These are phyloP conservation scores for Paralichthys olivaceus DNA, from an alignment of 2,113 vertebrate genomes.

Conservation along the genomic window DNA sequence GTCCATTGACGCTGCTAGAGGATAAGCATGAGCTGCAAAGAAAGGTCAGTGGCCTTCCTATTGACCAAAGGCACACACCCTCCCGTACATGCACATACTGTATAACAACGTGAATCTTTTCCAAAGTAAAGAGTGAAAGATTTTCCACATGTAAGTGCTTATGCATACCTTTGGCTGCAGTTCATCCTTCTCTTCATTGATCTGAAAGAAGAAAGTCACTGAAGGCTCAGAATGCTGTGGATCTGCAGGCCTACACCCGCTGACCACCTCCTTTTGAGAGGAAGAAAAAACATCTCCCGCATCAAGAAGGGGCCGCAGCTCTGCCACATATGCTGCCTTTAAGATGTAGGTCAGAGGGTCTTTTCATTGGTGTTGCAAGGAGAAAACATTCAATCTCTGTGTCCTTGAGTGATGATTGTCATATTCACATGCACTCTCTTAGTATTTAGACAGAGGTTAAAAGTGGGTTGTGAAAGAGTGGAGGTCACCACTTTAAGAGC, in stretches of 20 bases:
- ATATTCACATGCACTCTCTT: constrained; percentile 33
- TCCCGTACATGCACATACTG: constrained; percentile 37
- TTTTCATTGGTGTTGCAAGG: constrained; percentile 35
- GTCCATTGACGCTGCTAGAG: constrained; percentile 61
- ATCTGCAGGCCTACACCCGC: constrained; percentile 47
- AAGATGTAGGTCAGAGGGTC: constrained; percentile 48
- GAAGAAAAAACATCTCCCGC: constrained; percentile 26
- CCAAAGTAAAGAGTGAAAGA: constrained; percentile 9
- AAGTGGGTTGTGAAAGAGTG: constrained; percentile 39
- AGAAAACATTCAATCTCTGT: constrained; percentile 51
- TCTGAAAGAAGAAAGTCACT: constrained; percentile 38
- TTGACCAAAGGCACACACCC: constrained; percentile 28
- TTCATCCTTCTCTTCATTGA: constrained; percentile 47
- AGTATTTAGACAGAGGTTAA: constrained; percentile 37
- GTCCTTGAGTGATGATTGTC: constrained; percentile 56
- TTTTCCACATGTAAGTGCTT: constrained; percentile 39
- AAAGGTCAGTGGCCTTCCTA: constrained; percentile 59
- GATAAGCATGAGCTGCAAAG: constrained; percentile 55
- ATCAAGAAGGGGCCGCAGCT: constrained; percentile 28
- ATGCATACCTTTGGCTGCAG: constrained; percentile 31
- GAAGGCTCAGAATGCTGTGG: constrained; percentile 29
- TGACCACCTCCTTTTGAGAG: constrained; percentile 38
- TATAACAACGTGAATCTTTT: constrained; percentile 24
- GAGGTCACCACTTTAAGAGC: constrained; percentile 58
- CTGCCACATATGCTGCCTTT: constrained; percentile 42